These are phyloP conservation scores for Drosophila suboccidentalis DNA, from an alignment of 2,888 invertebrate genomes.

Conservation along the genomic window DNA sequence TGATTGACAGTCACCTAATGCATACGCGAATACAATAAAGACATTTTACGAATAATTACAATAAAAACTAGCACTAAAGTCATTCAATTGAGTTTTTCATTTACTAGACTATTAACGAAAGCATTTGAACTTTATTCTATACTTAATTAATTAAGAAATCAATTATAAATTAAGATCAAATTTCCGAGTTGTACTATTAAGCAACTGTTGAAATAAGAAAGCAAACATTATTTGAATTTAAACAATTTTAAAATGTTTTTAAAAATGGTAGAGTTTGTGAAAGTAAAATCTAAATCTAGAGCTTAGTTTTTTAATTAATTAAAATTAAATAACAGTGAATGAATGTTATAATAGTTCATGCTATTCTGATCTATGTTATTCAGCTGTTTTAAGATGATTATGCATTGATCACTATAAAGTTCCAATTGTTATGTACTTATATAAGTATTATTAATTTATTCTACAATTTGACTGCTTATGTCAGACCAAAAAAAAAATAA, in stretches of 20 bases:
- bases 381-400: background rate
- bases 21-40: slow-evolving; percentile 1
- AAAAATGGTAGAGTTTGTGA: no score
- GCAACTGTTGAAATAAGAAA: slow-evolving; percentile 3
- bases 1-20: slow-evolving; percentile 52
- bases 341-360: background rate
- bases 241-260: no score
- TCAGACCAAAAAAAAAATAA: slow-evolving; percentile 3
- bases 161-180: background rate
- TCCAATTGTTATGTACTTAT: slow-evolving; percentile 6
- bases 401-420: background rate
- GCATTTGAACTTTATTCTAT: background rate
- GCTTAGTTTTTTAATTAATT: background rate
- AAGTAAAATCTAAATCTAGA: no score
- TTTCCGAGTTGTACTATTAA: background rate
- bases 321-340: no score
- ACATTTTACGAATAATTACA: background rate
- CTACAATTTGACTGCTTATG: slow-evolving; percentile 11
- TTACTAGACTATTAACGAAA: background rate
- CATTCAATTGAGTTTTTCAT: background rate
- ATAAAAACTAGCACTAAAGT: background rate
- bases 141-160: background rate
- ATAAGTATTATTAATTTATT: background rate
- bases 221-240: background rate
- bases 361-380: background rate